Conservation (phyloP, 30 jellyfish, hydroid and myxozoan genomes). For the Euphysa ruthae region DNA sequence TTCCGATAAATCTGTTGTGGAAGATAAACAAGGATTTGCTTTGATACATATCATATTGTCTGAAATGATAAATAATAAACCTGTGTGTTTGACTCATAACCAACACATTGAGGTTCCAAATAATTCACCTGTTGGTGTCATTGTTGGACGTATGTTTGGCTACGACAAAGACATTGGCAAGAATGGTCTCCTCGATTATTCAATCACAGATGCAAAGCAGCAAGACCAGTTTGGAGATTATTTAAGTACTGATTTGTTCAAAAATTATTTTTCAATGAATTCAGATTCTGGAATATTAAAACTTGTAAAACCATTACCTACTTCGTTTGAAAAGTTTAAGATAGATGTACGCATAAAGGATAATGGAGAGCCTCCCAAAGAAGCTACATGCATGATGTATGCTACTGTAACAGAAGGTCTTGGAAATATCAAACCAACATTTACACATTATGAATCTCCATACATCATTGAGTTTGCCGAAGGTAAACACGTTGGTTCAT, state of each 20-base stretch:
- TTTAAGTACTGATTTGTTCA: not conserved
- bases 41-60: constrained; percentile 32
- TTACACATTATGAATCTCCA: constrained; percentile 14
- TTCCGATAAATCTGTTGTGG: constrained; percentile 4
- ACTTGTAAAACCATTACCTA: constrained; percentile 10
- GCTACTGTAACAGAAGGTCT: constrained; percentile 4
- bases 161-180: constrained; percentile 49
- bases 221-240: constrained; percentile 2
- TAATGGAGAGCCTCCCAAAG: constrained; percentile 45
- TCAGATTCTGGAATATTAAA: constrained; percentile 14
- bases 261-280: constrained; percentile 13
- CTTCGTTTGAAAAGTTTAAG: constrained; percentile 2
- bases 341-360: constrained; percentile 41
- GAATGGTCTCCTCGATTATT: constrained; percentile 45
- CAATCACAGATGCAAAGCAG: not conserved
- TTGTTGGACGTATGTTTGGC: constrained; percentile 50
- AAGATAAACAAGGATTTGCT: constrained; percentile 21
- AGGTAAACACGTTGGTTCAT: constrained; percentile 41
- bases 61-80: constrained; percentile 60
- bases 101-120: constrained; percentile 29
- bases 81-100: constrained; percentile 46
- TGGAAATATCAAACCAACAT: constrained; percentile 10
- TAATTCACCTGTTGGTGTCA: constrained; percentile 21
- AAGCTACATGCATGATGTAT: constrained; percentile 21
- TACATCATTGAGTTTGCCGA: constrained; percentile 41